Base-by-base conservation (phyloP, 2,113 vertebrate species). In the Arvicanthis niloticus region DNA sequence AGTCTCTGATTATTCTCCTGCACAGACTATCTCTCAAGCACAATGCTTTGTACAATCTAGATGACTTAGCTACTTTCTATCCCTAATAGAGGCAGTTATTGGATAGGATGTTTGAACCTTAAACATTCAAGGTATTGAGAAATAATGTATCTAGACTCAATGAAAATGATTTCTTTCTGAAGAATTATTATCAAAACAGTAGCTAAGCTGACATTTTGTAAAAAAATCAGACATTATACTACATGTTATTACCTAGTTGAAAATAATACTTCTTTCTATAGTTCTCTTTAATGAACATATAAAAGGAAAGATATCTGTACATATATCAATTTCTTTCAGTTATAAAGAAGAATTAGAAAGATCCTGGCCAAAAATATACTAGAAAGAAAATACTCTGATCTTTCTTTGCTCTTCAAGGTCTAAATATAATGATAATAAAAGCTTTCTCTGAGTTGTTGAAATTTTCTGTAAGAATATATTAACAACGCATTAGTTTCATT, bases 101-200 rank as follows among this genome's bases (percentile, higher is more conserved):
- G 51, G 42, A 17, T 45, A 29, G 53, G 37, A 8, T 62, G 48
- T 40, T 75, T 87, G n/a, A 62, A 48, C 45, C 5, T 87, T 60
- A 60, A 89, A 84, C 31, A 84, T 58, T 9, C 22, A 58, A 68
- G 17, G 2, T 88, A 7, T 45, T 10, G 19, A 40, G 88, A 93
- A 68, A 76, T 68, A n/a, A 21, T 78, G 5, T 70, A 76, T 62
- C 1, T 91, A 29, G 16, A 88, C 68, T 96, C 29, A 2, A 84
- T 56, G 5, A 62, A 93, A 62, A 93, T 56, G 4, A 15, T 82
- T 34, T 51, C 12, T 94, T 96, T 97, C 37, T 70, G 62, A 62
- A 58, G 15, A 48, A 37, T 76, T 4, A 9, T 40, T 77, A 31
- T 58, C 40, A 91, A 88, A 48, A 8, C 8, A 48, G 48, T 84